Base-by-base conservation (phyloP, 2,888 invertebrate genomes). In the Leucoma salicis region DNA sequence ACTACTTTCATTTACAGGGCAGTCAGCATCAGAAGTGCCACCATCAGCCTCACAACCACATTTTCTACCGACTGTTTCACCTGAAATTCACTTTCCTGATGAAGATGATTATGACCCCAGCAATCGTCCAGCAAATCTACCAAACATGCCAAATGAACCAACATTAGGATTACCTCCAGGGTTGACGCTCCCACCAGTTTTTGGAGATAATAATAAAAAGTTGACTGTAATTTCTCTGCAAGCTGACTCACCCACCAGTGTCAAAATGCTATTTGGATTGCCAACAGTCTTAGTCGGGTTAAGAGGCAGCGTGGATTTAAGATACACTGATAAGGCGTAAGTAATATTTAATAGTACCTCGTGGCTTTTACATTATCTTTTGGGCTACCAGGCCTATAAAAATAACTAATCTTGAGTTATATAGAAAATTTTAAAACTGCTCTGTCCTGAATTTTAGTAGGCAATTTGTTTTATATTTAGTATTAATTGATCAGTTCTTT, bases 281-380 rank as follows among this genome's bases (percentile, higher is more conserved):
- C 96, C 97, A 0, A 90, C 93, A 13, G 91, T 96, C 1, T 92
- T 96, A 54, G 96, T 97, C 6, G 97, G 97, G 16, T 89, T 97
- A 31, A 94, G 95, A 63, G 97, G 97, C 41, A 93, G 96, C 52
- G 95, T 97, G 2, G 96, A 97, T 78, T 90, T 97, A 47, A 92
- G 96, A 70, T 97, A 96, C 74, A 96, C 96, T 6, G 94, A 95
- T 67, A 92, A 92, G 65, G 79, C 90, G 95, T 95, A 83, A 91
- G 93, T 91, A 44, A 39, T 13, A 21, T 8, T 7, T 21, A 21
- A n/a, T n/a, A n/a, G n/a, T n/a, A n/a, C n/a, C n/a, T n/a, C n/a
- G n/a, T n/a, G n/a, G n/a, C n/a, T n/a, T n/a, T n/a, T n/a, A n/a
- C n/a, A n/a, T n/a, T n/a, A n/a, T n/a, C n/a, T n/a, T n/a, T n/a